Evolutionary conservation across 1,140 invertebrate genomes (phyloP), one percentile per base, ranked within the genome.

Genomic region (Ceratina australensis): DNA sequence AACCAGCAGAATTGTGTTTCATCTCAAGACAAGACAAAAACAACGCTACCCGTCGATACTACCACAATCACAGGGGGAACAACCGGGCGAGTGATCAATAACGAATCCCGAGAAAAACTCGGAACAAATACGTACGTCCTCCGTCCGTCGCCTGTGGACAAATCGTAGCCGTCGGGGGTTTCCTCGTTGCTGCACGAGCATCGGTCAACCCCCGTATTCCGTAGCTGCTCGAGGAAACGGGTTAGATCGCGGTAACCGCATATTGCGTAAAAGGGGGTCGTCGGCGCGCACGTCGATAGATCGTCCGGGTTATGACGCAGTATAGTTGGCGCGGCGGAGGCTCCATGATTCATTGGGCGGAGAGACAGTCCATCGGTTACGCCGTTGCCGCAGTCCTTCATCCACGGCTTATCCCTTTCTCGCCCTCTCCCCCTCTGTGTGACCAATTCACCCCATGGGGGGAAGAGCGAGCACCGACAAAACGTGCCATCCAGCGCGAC

Each of bases 341-440:
- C 74, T 84, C 79, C 66, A 86, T 87, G 84, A 87, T 87, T 87
- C 86, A 87, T 87, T 72, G 85, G 59, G 73, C 64, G 79, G 71
- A 65, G 76, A 76, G 73, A 75, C 75, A 67, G 83, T 86, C 82
- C 85, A 87, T 87, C 86, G 77, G 84, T 87, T 87, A 87, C 84
- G 81, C 79, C 83, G 72, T 82, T 78, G 82, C 68, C 26, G 81
- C 79, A 78, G 72, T 83, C 65, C 75, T 42, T 81, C 84, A 78
- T 81, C 79, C 75, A 60, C 69, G 83, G 81, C 74, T 84, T 78
- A 74, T 68, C 84, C 76, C 81, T 78, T 75, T 54, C 68, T 64
- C 42, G 12, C 20, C 52, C 49, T 73, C 59, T 15, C 47, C 47
- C 47, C 47, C 47, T 49, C 47, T 49, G 15, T 24, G 20, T 42